A percentile compares a stretch with the other conserved stretches of the same genome.
Conservation (phyloP, 2,888 invertebrate species). For the Catocala fraxini region DNA sequence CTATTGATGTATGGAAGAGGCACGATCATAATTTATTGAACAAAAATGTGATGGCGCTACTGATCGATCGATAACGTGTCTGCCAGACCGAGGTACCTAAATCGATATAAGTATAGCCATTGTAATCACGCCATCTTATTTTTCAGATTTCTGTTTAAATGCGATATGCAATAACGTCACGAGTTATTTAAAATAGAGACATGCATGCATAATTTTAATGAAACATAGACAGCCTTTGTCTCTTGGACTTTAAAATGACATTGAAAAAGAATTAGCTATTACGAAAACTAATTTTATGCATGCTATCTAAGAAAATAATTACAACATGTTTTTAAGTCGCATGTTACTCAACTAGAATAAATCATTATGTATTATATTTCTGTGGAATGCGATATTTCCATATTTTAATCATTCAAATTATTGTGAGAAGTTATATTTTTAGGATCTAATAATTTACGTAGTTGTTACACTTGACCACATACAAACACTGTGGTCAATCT, state of each 20-base stretch:
- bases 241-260: slow-evolving; percentile 19
- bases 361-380: too few relatives aligned
- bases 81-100: slow-evolving; percentile 2
- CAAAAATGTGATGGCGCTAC: slow-evolving; percentile 56
- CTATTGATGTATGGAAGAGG: slow-evolving; percentile 55
- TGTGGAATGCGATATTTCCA: too few relatives aligned
- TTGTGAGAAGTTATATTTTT: too few relatives aligned
- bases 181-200: slow-evolving; percentile 27
- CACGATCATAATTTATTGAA: slow-evolving; percentile 60
- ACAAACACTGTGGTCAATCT: too few relatives aligned
- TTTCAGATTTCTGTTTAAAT: background rate
- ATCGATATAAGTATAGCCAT: background rate
- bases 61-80: slow-evolving; percentile 58
- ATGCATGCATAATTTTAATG: slow-evolving; percentile 33
- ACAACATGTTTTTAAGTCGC: too few relatives aligned
- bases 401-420: too few relatives aligned
- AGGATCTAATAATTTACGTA: too few relatives aligned
- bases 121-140: slow-evolving; percentile 1
- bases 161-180: slow-evolving; percentile 18
- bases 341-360: too few relatives aligned
- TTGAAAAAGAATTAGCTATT: slow-evolving; percentile 4
- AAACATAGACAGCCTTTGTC: slow-evolving; percentile 28
- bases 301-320: background rate
- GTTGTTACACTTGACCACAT: too few relatives aligned
- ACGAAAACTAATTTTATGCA: background rate